These are phyloP conservation scores for Spicauda simplicius DNA, from an alignment of 2,888 invertebrate species.

Conservation along the genomic window DNA sequence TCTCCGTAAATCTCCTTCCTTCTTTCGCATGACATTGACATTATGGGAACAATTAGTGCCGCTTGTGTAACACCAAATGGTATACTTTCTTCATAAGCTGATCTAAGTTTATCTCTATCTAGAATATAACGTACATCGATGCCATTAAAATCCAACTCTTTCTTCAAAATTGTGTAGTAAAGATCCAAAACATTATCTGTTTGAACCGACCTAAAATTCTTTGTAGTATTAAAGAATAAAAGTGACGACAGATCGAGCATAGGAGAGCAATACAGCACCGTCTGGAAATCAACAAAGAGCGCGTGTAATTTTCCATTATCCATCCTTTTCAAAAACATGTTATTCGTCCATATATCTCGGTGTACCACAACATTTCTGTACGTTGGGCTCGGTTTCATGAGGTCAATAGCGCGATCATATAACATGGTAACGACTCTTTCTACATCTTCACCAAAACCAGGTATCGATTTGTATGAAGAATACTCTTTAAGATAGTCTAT, in stretches of 20 bases:
- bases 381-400: conserved; percentile 68
- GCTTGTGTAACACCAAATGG: conserved; percentile 70
- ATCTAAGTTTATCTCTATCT: conserved; percentile 48
- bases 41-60: conserved; percentile 65
- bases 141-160: conserved; percentile 64
- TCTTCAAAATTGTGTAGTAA: conserved; percentile 80
- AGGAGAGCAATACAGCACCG: conserved; percentile 87
- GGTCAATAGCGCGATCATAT: conserved; percentile 54
- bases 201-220: conserved; percentile 68
- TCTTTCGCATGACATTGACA: conserved; percentile 55
- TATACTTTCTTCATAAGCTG: conserved; percentile 62
- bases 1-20: conserved; percentile 59
- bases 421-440: conserved; percentile 54
- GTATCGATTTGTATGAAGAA: conserved; percentile 59
- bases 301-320: conserved; percentile 67
- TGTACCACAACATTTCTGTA: conserved; percentile 83
- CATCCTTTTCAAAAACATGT: conserved; percentile 79
- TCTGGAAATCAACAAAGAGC: conserved; percentile 88
- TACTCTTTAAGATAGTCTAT: conserved; percentile 65
- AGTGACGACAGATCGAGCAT: conserved; percentile 86
- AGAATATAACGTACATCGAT: conserved; percentile 55
- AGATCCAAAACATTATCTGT: conserved; percentile 73
- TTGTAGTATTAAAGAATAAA: conserved; percentile 82
- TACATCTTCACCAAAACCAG: conserved; percentile 53
- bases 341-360: conserved; percentile 87